phyloP scores from a whole-genome alignment of 1,140 invertebrate genomes.

The Odontomachus brunneus region DNA sequence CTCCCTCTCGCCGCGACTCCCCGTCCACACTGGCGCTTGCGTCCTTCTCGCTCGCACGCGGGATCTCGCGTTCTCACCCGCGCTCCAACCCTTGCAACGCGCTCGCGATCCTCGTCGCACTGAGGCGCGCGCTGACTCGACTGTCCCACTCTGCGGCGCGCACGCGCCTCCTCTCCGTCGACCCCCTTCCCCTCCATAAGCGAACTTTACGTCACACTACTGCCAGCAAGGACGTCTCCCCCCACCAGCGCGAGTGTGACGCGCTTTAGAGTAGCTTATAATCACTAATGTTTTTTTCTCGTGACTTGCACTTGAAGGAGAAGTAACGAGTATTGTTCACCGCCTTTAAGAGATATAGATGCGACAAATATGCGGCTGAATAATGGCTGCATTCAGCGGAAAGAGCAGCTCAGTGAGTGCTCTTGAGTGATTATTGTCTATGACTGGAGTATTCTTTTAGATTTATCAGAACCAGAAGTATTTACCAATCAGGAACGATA shows the following conservation, averaged over 20 bases:
- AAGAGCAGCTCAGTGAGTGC: no score
- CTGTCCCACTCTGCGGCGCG: neutral
- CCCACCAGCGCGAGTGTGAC: neutral
- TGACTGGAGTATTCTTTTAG: no score
- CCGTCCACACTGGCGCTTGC: conserved; percentile 8
- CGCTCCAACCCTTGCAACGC: conserved; percentile 32
- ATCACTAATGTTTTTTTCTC: no score
- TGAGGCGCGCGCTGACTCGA: neutral
- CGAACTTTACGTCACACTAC: conserved; percentile 22
- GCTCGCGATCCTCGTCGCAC: conserved; percentile 24
- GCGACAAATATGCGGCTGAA: no score
- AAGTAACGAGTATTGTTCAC: no score
- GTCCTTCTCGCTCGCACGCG: conserved; percentile 41
- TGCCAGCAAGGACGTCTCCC: conserved; percentile 20
- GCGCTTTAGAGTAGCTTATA: neutral
- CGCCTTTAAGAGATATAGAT: no score
- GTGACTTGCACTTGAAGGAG: no score
- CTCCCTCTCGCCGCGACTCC: conserved; percentile 69
- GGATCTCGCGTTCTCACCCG: neutral
- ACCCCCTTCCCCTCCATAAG: no score
- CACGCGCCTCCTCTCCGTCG: neutral
- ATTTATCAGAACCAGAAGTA: no score
- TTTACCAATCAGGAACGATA: no score
- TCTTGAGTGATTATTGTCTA: no score
- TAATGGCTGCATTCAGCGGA: no score